Evolutionary conservation across 2,797 vertebrate species (phyloP), one percentile per base, ranked within the genome.

Genomic region (Novumbra hubbsi): DNA sequence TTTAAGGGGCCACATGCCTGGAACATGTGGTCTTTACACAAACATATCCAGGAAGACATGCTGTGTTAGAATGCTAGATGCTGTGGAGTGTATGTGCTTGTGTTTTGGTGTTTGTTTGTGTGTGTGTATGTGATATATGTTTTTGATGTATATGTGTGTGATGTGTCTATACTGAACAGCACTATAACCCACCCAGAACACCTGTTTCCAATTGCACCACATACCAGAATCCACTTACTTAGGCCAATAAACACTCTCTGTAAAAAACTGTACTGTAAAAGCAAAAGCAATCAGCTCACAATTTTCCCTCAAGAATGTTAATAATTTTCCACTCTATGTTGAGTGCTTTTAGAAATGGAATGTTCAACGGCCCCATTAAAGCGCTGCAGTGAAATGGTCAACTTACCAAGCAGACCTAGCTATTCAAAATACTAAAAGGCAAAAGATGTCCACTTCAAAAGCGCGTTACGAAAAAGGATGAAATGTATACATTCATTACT

Each of bases 161-260:
- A 57, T 57, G 55, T 57, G n/a, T 57, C 7, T 57, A n/a, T 57
- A 57, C n/a, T 21, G 55, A 9, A 57, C 55, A 9, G 55, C 28
- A 73, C 16, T 41, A 41, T 74, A 57, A 57, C 74, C 38, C 45
- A 78, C 75, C 77, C 69, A 60, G 73, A 57, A 57, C 92, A 92
- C 88, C 91, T 92, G 91, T 87, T 92, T 91, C 80, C 84, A 91
- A 83, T 93, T 91, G 91, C 74, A 85, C 80, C 85, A 78, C 88
- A 91, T 85, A 87, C 87, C 88, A 85, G 85, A 87, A 85, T 90
- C 87, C 82, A 88, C 87, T 90, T 84, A 80, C 88, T 88, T 75
- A 74, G 86, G 81, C 85, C 88, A 89, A 90, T 89, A 91, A 88
- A 90, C 82, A 87, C 81, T 74, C 81, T 74, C 75, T 69, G 21